phyloP scores from a whole-genome alignment of 2,113 vertebrate genomes.

The Sprattus sprattus region DNA sequence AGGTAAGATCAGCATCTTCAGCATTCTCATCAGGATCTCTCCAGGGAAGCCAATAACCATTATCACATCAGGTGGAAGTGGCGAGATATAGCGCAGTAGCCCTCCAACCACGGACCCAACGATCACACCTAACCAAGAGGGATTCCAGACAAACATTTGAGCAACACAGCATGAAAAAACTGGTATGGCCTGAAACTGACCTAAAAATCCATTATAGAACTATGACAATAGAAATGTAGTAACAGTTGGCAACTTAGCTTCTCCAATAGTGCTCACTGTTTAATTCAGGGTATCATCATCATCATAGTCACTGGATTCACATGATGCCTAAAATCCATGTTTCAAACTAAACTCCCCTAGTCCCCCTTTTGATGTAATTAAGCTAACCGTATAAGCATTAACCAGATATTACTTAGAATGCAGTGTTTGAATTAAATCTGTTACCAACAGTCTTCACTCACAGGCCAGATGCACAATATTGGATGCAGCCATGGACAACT shows the following conservation, averaged over 20 bases:
- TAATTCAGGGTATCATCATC: background rate
- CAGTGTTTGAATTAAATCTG: background rate
- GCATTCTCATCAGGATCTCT: conserved; percentile 98
- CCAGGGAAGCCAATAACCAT: conserved; percentile 95
- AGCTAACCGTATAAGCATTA: too few relatives aligned
- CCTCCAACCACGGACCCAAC: conserved; percentile 85
- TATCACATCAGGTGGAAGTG: conserved; percentile 87
- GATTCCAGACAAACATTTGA: conserved; percentile 21
- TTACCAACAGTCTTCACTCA: background rate
- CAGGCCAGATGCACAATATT: background rate
- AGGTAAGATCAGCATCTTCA: conserved; percentile 98
- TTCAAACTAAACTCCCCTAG: too few relatives aligned
- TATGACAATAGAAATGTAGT: background rate
- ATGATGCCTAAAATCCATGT: background rate
- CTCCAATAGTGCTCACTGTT: background rate
- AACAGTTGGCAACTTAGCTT: background rate
- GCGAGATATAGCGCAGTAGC: conserved; percentile 85
- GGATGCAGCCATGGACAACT: background rate
- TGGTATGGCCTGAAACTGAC: background rate
- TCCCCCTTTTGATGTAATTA: too few relatives aligned
- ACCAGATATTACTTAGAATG: background rate
- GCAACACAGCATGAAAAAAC: background rate
- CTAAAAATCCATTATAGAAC: background rate
- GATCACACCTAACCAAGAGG: conserved; percentile 80
- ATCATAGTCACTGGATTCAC: background rate